Conservation (phyloP, 23 tunicate species). For the Botrylloides violaceus region DNA sequence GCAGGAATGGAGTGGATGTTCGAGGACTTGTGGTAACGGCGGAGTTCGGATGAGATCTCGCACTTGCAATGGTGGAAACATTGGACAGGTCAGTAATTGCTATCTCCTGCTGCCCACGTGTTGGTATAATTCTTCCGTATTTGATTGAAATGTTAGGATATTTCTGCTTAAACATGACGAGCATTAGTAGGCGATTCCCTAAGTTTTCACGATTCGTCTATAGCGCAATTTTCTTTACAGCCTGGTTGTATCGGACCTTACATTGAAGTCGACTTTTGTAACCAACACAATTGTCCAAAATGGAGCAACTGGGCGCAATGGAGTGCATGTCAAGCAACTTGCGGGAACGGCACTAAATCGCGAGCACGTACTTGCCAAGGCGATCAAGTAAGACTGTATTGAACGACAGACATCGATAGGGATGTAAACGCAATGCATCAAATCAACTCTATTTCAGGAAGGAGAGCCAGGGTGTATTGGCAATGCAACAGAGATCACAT, state of each 20-base stretch:
- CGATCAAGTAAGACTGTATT: constrained; percentile 11
- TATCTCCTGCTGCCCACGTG: too few relatives aligned
- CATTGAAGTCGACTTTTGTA: constrained; percentile 14
- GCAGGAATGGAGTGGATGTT: constrained; percentile 24
- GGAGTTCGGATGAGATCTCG: constrained; percentile 2
- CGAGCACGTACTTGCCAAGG: constrained; percentile 11
- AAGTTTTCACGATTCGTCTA: too few relatives aligned
- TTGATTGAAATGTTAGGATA: too few relatives aligned
- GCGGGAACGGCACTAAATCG: constrained; percentile 10
- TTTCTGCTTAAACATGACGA: too few relatives aligned
- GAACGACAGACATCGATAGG: too few relatives aligned
- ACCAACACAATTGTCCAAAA: constrained; percentile 35
- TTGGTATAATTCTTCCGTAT: too few relatives aligned
- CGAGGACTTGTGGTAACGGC: constrained; percentile 8
- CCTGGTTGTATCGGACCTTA: constrained; percentile 32
- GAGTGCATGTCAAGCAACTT: constrained; percentile 15
- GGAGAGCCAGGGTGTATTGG: constrained; percentile 11
- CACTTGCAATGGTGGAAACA: neutral
- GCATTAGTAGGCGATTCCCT: too few relatives aligned
- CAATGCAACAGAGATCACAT: neutral
- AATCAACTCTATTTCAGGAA: neutral
- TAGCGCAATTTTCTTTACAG: constrained; percentile 4
- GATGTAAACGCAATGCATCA: too few relatives aligned
- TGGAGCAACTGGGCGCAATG: constrained; percentile 36
- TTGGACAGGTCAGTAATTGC: constrained; percentile 3